A percentile compares a stretch with the other conserved stretches of the same genome.
phyloP scores from a whole-genome alignment of 2,888 invertebrate genomes.

The Lepidonotus clava region DNA sequence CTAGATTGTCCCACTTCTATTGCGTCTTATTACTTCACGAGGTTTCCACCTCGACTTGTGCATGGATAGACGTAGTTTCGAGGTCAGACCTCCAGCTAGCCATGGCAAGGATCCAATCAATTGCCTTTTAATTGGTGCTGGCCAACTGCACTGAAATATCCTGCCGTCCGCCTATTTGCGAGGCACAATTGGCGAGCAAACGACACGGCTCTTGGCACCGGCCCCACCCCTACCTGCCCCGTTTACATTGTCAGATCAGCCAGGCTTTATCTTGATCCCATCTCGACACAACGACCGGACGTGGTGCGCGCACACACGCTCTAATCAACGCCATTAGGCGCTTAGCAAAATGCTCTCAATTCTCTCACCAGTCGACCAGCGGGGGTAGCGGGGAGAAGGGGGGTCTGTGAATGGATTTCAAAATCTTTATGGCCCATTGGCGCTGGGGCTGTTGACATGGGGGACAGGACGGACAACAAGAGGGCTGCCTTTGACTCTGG shows the following conservation, averaged over 20 bases:
- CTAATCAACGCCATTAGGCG: slow-evolving; percentile 12
- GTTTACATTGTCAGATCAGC: neutral
- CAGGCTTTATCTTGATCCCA: neutral
- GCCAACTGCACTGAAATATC: neutral
- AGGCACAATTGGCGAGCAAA: too few relatives aligned
- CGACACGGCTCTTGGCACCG: too few relatives aligned
- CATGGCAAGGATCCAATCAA: neutral
- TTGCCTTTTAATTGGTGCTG: neutral
- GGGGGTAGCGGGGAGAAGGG: too few relatives aligned
- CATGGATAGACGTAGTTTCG: too few relatives aligned
- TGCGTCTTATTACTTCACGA: too few relatives aligned
- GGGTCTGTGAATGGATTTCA: neutral
- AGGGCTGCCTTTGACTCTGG: neutral
- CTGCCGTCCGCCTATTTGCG: neutral
- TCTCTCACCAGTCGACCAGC: neutral
- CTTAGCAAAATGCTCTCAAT: slow-evolving; percentile 1
- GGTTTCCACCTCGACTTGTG: too few relatives aligned
- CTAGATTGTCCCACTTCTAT: too few relatives aligned
- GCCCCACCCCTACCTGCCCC: neutral
- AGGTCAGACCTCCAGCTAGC: too few relatives aligned
- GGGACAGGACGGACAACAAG: neutral
- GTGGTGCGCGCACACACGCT: neutral
- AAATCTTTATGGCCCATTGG: slow-evolving; percentile 15
- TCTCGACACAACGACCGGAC: neutral
- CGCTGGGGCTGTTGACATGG: slow-evolving; percentile 1